Evolutionary conservation across 2,113 vertebrate genomes (phyloP), one percentile per base, ranked within the genome.

Genomic region (Gobius niger): DNA sequence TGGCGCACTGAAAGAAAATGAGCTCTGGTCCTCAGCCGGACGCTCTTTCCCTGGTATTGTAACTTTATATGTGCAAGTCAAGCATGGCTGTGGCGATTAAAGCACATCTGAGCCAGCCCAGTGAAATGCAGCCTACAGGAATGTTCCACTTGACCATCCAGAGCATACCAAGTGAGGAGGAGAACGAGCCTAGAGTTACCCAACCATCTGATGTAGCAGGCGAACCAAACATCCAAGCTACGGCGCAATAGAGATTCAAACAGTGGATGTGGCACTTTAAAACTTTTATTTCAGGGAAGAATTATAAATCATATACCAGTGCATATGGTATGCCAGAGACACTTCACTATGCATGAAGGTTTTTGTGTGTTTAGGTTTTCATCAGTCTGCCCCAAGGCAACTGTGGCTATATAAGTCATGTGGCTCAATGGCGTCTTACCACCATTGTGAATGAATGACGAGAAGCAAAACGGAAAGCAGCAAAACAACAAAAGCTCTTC

Each of bases 71-170:
- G 70, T 70, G 68, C 71, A 80, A 78, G 82, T 86, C 83, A 76
- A 75, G 80, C 89, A 88, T 86, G 63, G 76, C 85, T 82, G 85
- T 86, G 75, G 84, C 84, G 80, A 91, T 88, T 90, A 89, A 89
- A 90, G 87, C 79, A 71, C 74, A 77, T 76, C 81, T 77, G 75
- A 87, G 86, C 87, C 89, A 89, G 83, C 65, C 51, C 41, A 77
- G 78, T 90, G 87, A 91, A 90, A 90, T 82, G 75, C 51, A 82
- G 85, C 68, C 73, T 71, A 71, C 53, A 61, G 82, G 90, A 90
- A 91, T 91, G 90, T 93, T 92, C 91, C 90, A 90, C 87, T 87
- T 80, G 85, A 86, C 78, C 81, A 82, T 92, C 87, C 89, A 90
- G 82, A 82, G 87, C 79, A 91, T 91, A 87, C 85, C 82, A 85